Evolutionary conservation across 2,888 invertebrate species (phyloP).

Genomic region (Zelleria hepariella): DNA sequence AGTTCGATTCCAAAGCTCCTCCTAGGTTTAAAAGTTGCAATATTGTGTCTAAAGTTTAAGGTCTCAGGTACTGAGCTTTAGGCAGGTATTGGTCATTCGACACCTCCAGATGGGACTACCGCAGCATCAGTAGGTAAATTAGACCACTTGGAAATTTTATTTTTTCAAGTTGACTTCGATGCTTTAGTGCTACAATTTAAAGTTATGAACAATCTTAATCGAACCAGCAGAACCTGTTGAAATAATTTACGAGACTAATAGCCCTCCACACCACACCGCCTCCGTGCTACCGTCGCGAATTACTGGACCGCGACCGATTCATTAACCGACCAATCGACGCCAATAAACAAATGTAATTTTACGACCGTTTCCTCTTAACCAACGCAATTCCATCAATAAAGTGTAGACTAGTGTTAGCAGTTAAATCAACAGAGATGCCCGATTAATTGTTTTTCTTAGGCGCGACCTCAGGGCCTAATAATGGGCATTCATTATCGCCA

Average conservation of each 20-base stretch:
- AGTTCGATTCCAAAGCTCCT: too few species aligned
- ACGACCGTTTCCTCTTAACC: not conserved
- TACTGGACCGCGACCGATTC: not conserved
- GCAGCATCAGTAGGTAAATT: too few species aligned
- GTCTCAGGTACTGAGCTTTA: too few species aligned
- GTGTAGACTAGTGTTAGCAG: not conserved
- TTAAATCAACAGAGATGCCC: slow-evolving; percentile 65
- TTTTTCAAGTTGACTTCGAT: too few species aligned
- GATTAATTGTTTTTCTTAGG: slow-evolving; percentile 59
- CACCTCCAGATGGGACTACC: too few species aligned
- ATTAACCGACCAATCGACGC: not conserved
- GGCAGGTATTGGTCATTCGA: too few species aligned
- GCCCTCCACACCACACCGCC: slow-evolving; percentile 15
- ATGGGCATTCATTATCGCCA: slow-evolving; percentile 38
- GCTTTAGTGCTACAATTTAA: too few species aligned
- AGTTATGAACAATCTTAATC: not conserved
- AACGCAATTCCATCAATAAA: not conserved
- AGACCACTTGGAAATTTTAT: too few species aligned
- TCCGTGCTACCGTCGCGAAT: not conserved
- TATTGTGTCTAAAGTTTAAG: too few species aligned
- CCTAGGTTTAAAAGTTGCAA: too few species aligned
- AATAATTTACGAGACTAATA: not conserved
- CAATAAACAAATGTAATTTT: not conserved
- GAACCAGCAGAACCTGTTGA: not conserved
- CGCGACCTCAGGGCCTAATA: slow-evolving; percentile 36